Evolutionary conservation across 2,888 invertebrate species (phyloP), one percentile per base, ranked within the genome.

Genomic region (Conus canariensis): DNA sequence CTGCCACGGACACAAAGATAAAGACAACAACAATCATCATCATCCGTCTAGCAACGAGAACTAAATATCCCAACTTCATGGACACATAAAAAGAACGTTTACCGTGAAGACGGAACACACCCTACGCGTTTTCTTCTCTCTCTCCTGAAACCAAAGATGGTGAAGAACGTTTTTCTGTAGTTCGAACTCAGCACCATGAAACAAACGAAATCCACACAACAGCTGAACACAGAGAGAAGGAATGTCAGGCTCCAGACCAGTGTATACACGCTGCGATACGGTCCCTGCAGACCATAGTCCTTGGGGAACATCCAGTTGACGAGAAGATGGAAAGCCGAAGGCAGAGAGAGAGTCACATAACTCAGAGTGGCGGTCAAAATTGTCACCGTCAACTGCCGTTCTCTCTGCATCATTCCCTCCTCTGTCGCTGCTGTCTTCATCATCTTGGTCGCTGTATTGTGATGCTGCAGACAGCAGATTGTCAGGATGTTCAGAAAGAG

Each of bases 101-200:
- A 30, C 30, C 30, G 30, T 30, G 30, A 30, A 30, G 30, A 30
- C 30, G 30, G 30, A 30, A 30, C 30, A 30, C 30, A 30, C 30
- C 30, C 30, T 30, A 30, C 30, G 30, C 30, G 1, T 30, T 30
- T 30, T 1, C 30, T 30, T 45, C 45, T 14, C 22, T 45, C 22
- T 45, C 30, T 12, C 80, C 45, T 16, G 16, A 5, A 80, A 45
- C 80, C 80, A 6, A 80, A 80, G 30, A 80, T 45, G 16, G 80
- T 45, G 12, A 80, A 4, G 14, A 80, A 80, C 12, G 85, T 85
- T 9, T 19, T 85, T 59, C 85, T 85, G 59, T 85, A 85, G 59
- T 85, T 85, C 6, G 85, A 85, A 85, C 85, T 85, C 8, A 85
- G 58, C 22, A n/a, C 56, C 85, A 85, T 59, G 22, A 85, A 85